Evolutionary conservation across 2,888 invertebrate genomes (phyloP), one percentile per base, ranked within the genome.

Genomic region (Eupeodes latifasciatus): DNA sequence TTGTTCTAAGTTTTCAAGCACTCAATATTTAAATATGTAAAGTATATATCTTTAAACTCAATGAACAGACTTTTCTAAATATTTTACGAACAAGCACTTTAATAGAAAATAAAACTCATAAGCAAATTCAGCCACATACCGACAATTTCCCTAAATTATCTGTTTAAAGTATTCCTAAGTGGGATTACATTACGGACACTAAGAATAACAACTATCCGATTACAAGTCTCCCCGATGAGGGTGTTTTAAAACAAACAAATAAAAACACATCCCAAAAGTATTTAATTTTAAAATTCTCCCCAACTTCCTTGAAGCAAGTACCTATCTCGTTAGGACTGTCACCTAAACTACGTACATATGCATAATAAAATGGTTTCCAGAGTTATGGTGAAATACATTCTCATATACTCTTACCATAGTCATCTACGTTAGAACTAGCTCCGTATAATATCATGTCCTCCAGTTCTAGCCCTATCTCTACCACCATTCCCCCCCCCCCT

Each of bases 221-320:
- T 81, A 81, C 64, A 81, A 76, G n/a, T 44, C 4, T 11, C 64
- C 16, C 47, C 16, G 36, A 36, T 40, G 49, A 57, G 51, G 27
- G 27, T 51, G 53, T 40, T 71, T 71, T 47, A 59, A 72, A 49
- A 67, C 19, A 69, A 79, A 77, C 77, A 85, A 78, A 76, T 40
- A 47, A 75, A n/a, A 16, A 44, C 62, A 14, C 16, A 55, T 64
- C 77, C 55, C 66, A 49, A n/a, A 47, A 53, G 59, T 62, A 51
- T 75, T 77, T 78, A 67, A 81, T 67, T 74, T 82, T 51, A 34
- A 81, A 85, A 81, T 77, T 49, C 47, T 27, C 36, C 53, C n/a
- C 77, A 62, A 57, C 67, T 49, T 34, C 44, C 40, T 67, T 71
- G 71, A 64, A 67, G 85, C 40, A 40, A 40, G 9, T 9, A 40